Evolutionary conservation across 2,113 vertebrate species (phyloP), one percentile per base, ranked within the genome.

Genomic region (Tautogolabrus adspersus): DNA sequence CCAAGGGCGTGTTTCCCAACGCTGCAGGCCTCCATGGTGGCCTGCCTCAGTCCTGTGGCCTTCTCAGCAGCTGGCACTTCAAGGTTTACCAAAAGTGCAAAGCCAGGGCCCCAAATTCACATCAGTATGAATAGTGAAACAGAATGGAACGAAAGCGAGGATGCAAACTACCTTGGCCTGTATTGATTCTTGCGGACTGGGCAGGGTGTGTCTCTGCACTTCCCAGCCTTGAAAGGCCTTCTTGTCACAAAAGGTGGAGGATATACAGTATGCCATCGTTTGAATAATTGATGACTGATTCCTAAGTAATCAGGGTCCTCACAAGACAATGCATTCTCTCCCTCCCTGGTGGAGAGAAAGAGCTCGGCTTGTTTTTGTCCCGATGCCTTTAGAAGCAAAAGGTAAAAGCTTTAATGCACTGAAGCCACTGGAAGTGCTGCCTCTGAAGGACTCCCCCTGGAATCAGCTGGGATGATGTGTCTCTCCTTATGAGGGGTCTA

Each of bases 361-460:
- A 91, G 93, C 86, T 64, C 12, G 71, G 86, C 83, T 86, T 91
- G 90, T 90, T 93, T 92, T 89, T 93, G 92, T 93, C 92, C 91
- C 88, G 61, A 81, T 92, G 91, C 79, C 92, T 92, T 91, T 91
- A 89, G 91, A 90, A 90, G 90, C 89, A 75, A 91, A 92, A 93
- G 92, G 92, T 93, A 93, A 93, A 92, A 93, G 92, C 92, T 91
- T 93, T 93, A 93, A 93, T 92, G 92, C 90, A 92, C 92, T 90
- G 85, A 93, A 87, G 92, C 91, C 92, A 93, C 91, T 93, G 92
- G 90, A 93, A 93, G 90, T 92, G 90, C 92, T 91, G 87, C 82
- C 58, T 91, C 87, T 87, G 87, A 92, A 92, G 88, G 91, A 91
- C 88, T 92, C 92, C 91, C 90, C 37, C 83, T 83, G 92, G 92